Evolutionary conservation across 1,140 invertebrate genomes (phyloP).

Genomic region (Apis laboriosa): DNA sequence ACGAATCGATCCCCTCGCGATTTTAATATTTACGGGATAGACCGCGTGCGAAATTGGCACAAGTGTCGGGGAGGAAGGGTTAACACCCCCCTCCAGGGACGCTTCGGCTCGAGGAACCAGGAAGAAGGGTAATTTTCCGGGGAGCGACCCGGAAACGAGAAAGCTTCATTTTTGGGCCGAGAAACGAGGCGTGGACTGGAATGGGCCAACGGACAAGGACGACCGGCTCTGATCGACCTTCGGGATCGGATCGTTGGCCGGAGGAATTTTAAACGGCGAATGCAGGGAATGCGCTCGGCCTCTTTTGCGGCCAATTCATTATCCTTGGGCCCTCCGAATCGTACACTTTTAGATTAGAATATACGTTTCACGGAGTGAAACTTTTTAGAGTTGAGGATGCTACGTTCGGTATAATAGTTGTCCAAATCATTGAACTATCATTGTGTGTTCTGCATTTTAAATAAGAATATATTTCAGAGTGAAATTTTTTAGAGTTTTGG

Average conservation of each 20-base stretch:
- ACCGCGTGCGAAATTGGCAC: too few species aligned
- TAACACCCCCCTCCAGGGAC: not conserved
- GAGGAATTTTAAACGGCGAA: conserved; percentile 23
- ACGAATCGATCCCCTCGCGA: too few species aligned
- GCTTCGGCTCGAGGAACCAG: not conserved
- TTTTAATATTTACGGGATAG: too few species aligned
- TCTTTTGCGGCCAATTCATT: not conserved
- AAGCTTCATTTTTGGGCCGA: not conserved
- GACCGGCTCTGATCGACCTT: conserved; percentile 38
- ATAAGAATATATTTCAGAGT: too few species aligned
- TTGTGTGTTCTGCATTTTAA: too few species aligned
- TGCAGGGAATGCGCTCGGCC: not conserved
- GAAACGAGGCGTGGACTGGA: not conserved
- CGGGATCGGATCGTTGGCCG: conserved; percentile 14
- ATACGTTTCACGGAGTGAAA: too few species aligned
- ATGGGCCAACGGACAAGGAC: conserved; percentile 22
- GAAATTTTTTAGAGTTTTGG: too few species aligned
- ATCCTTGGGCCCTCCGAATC: not conserved
- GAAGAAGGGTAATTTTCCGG: not conserved
- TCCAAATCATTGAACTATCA: too few species aligned
- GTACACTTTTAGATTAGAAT: too few species aligned
- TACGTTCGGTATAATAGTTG: too few species aligned
- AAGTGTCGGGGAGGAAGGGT: too few species aligned
- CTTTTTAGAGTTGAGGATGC: too few species aligned
- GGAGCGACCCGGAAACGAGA: not conserved